Evolutionary conservation across 2,888 invertebrate species (phyloP).

Genomic region (Ormyrus nitidulus): DNA sequence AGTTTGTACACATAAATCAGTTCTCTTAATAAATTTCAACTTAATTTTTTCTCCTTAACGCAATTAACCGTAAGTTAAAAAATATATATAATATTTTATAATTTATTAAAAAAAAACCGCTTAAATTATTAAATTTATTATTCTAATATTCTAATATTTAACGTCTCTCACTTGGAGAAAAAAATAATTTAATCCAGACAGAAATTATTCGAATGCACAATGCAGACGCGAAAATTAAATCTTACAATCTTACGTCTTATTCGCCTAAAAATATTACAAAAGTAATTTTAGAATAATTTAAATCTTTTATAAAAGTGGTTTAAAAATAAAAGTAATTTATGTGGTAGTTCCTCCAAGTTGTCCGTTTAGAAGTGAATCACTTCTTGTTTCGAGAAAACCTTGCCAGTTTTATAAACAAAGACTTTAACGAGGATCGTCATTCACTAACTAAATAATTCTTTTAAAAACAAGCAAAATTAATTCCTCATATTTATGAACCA

Average conservation of each 20-base stretch:
- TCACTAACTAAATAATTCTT: slow-evolving; percentile 43
- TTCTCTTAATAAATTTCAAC: no score
- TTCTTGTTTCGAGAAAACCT: slow-evolving; percentile 44
- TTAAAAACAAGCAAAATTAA: slow-evolving; percentile 29
- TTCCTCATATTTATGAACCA: slow-evolving; percentile 25
- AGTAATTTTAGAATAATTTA: slow-evolving; percentile 48
- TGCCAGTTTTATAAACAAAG: slow-evolving; percentile 51
- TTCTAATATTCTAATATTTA: no score
- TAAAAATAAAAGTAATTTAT: slow-evolving; percentile 50
- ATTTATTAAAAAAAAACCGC: no score
- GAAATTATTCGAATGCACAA: not conserved
- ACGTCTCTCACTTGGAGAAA: no score
- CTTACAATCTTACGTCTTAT: not conserved
- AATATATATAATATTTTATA: no score
- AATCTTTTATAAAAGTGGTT: slow-evolving; percentile 22
- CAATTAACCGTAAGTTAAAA: no score
- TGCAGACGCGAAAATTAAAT: slow-evolving; percentile 21
- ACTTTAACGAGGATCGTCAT: slow-evolving; percentile 34
- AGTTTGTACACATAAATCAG: no score
- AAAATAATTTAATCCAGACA: no score
- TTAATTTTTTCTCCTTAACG: no score
- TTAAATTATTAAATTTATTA: no score
- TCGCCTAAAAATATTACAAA: slow-evolving; percentile 27
- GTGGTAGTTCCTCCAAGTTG: slow-evolving; percentile 30
- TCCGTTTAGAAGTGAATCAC: slow-evolving; percentile 46